Conservation (phyloP, 2,888 invertebrate species). For the Anarsia innoxiella region DNA sequence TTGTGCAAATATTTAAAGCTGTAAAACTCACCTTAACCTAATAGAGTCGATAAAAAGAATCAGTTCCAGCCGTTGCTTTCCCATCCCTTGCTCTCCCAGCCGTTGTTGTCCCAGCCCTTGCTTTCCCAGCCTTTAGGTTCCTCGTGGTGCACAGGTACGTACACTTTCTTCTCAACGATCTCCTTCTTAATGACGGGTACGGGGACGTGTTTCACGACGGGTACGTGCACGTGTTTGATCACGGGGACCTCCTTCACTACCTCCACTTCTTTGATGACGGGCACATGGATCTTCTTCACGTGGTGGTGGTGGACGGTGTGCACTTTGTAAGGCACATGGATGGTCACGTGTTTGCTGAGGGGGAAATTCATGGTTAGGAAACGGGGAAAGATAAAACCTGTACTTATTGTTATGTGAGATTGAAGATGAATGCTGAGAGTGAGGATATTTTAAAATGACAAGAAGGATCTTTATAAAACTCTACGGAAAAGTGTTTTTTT, state of each 20-base stretch:
- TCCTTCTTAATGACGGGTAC: constrained; percentile 45
- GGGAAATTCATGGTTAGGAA: no score
- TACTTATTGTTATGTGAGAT: no score
- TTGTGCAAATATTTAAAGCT: no score
- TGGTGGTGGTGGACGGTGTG: constrained; percentile 68
- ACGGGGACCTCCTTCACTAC: constrained; percentile 64
- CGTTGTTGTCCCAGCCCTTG: constrained; percentile 55
- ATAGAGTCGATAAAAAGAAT: constrained; percentile 24
- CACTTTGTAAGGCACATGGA: constrained; percentile 68
- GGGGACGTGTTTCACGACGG: constrained; percentile 60
- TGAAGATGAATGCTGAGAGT: no score
- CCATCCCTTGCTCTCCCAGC: constrained; percentile 33
- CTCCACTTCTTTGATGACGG: constrained; percentile 62
- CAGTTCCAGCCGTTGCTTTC: constrained; percentile 71
- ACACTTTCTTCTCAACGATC: constrained; percentile 36
- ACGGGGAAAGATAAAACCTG: no score
- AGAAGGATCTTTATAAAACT: no score
- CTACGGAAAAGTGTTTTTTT: no score
- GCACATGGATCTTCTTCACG: constrained; percentile 59
- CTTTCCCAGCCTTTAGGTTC: constrained; percentile 34
- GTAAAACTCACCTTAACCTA: constrained; percentile 45
- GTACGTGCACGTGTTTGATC: constrained; percentile 52
- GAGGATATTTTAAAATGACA: no score
- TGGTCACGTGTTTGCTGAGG: constrained; percentile 60
- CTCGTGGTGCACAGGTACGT: constrained; percentile 49